A percentile compares a stretch with the other conserved stretches of the same genome.
Evolutionary conservation across 1,140 invertebrate species (phyloP).

Genomic region (Cheumatopsyche charites): DNA sequence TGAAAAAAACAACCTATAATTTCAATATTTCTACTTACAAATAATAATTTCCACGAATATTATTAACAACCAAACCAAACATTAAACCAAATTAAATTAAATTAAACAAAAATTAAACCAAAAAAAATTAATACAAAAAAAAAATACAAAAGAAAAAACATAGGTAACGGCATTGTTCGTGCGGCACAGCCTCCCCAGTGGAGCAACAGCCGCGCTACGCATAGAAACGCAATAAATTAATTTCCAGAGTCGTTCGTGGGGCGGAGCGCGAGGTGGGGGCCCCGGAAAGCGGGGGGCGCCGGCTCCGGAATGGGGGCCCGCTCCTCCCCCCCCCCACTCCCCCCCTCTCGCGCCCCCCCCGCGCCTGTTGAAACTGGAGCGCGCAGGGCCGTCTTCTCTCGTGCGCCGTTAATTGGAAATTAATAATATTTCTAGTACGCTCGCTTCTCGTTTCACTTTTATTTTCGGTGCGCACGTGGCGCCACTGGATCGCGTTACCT

Average conservation of each 20-base stretch:
- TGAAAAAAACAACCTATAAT: no score
- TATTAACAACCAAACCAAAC: no score
- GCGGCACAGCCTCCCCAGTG: constrained; percentile 40
- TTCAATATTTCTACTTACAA: no score
- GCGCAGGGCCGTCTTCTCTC: constrained; percentile 34
- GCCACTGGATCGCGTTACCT: neutral
- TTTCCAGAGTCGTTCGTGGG: constrained; percentile 43
- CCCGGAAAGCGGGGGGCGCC: constrained; percentile 1
- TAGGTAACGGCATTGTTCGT: constrained; percentile 27
- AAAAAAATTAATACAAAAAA: constrained; percentile 9
- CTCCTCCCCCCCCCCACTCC: constrained; percentile 9
- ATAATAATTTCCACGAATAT: no score
- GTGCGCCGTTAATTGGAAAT: constrained; percentile 46
- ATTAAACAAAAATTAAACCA: neutral
- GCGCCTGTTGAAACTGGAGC: constrained; percentile 48
- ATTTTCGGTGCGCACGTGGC: constrained; percentile 24
- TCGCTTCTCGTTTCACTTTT: constrained; percentile 1
- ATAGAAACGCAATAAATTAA: constrained; percentile 50
- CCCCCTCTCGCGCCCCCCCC: neutral
- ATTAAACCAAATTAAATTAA: neutral
- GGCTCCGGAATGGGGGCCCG: neutral
- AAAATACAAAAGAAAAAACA: neutral
- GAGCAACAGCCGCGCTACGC: constrained; percentile 49
- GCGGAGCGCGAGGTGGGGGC: constrained; percentile 25
- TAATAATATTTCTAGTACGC: constrained; percentile 40